Conservation (phyloP, 2,113 vertebrate genomes). For the Microtus montanus region DNA sequence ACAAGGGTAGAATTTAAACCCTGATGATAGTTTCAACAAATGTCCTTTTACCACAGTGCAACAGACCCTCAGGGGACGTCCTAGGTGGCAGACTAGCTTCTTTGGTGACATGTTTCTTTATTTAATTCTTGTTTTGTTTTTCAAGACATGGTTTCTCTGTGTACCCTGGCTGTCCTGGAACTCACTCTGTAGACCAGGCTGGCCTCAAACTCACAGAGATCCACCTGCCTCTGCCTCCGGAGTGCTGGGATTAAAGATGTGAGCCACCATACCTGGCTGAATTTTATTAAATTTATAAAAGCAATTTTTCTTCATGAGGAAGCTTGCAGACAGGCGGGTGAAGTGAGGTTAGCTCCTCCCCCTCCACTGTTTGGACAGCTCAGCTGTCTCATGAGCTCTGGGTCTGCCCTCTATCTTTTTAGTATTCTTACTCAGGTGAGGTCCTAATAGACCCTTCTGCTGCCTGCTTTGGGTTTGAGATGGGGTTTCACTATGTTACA, state of each 20-base stretch:
- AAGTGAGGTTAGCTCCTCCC: no score
- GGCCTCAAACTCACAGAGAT: not conserved
- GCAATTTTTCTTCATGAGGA: no score
- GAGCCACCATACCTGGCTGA: not conserved
- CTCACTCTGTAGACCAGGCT: not conserved
- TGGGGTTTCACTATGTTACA: no score
- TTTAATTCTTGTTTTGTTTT: not conserved
- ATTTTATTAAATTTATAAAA: no score
- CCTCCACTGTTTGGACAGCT: no score
- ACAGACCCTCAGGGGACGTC: not conserved
- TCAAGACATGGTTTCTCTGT: not conserved
- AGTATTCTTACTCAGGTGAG: no score
- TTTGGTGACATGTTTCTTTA: not conserved
- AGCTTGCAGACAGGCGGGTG: no score
- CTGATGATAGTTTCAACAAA: not conserved
- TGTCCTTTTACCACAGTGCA: not conserved
- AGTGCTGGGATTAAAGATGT: not conserved
- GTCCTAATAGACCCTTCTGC: no score
- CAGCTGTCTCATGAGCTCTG: no score
- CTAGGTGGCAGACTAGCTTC: not conserved
- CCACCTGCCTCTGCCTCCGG: not conserved
- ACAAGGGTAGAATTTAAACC: slow-evolving; percentile 1
- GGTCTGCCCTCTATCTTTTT: no score
- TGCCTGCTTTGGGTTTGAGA: no score
- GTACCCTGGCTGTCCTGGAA: not conserved